These are phyloP conservation scores for Micronycteris hirsuta DNA, from an alignment of 2,113 vertebrate genomes.

Conservation along the genomic window DNA sequence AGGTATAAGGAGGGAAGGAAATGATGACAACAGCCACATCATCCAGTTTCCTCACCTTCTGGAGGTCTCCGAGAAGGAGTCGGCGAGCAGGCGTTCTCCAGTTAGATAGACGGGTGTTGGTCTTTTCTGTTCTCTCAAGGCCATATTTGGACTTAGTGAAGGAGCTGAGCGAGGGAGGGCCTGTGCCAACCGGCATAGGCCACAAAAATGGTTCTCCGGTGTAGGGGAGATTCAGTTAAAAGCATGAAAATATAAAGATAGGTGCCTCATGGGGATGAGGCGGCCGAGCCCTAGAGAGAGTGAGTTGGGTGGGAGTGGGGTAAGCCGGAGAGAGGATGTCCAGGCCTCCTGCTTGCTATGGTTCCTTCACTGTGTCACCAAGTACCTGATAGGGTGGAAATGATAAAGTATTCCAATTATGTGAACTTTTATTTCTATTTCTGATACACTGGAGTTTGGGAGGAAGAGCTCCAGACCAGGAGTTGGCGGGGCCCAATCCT, in stretches of 20 bases:
- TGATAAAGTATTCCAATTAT: not conserved
- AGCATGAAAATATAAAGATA: not conserved
- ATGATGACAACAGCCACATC: not conserved
- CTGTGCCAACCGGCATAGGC: not conserved
- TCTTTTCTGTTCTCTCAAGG: not conserved
- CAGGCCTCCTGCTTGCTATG: not conserved
- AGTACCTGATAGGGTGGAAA: not conserved
- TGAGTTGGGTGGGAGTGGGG: not conserved
- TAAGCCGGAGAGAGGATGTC: not conserved
- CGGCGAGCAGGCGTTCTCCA: not conserved
- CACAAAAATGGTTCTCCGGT: not conserved
- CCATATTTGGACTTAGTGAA: not conserved
- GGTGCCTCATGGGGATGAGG: not conserved
- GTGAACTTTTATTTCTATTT: not conserved
- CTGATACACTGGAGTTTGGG: not conserved
- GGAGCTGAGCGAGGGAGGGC: not conserved
- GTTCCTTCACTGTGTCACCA: not conserved
- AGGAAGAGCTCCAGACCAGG: not conserved
- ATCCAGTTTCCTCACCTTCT: not conserved
- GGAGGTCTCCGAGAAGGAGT: not conserved
- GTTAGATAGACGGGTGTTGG: too few relatives aligned
- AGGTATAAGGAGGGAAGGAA: not conserved
- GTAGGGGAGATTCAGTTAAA: not conserved
- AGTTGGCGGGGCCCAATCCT: not conserved
- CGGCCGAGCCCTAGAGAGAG: not conserved